Conservation (phyloP, 2,113 vertebrate species). For the Datnioides undecimradiatus region DNA sequence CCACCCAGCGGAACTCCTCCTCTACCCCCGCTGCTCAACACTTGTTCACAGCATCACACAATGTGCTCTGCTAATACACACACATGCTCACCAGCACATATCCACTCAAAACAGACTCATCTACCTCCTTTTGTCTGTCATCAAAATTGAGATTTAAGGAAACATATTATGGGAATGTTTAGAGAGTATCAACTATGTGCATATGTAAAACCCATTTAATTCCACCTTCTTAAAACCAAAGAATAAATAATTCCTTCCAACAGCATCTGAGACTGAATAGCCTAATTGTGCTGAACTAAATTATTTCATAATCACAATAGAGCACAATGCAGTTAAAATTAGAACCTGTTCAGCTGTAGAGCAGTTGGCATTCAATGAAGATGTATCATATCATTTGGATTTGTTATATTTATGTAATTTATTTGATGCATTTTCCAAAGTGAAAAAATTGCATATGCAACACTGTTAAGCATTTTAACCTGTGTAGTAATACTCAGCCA, state of each 20-base stretch:
- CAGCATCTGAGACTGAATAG: too few relatives aligned
- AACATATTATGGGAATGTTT: too few relatives aligned
- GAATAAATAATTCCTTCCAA: too few relatives aligned
- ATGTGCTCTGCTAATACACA: not conserved
- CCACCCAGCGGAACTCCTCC: constrained; percentile 25
- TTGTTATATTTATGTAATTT: not conserved
- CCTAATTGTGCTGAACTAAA: too few relatives aligned
- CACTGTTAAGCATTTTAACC: not conserved
- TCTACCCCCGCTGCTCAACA: constrained; percentile 20
- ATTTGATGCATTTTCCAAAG: not conserved
- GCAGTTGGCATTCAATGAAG: too few relatives aligned
- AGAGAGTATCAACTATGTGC: too few relatives aligned
- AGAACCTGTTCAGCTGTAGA: too few relatives aligned
- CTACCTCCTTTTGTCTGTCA: not conserved
- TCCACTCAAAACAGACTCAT: not conserved
- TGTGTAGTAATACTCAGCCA: too few relatives aligned
- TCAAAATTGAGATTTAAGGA: not conserved
- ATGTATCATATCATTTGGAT: not conserved
- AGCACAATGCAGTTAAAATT: not conserved
- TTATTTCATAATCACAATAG: not conserved
- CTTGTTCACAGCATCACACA: constrained; percentile 47
- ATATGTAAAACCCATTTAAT: too few relatives aligned
- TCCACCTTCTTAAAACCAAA: too few relatives aligned
- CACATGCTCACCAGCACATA: constrained; percentile 7
- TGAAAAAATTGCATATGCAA: not conserved